Base-by-base conservation (phyloP, 2,888 invertebrate genomes). In the Lordiphosa andalusiaca region DNA sequence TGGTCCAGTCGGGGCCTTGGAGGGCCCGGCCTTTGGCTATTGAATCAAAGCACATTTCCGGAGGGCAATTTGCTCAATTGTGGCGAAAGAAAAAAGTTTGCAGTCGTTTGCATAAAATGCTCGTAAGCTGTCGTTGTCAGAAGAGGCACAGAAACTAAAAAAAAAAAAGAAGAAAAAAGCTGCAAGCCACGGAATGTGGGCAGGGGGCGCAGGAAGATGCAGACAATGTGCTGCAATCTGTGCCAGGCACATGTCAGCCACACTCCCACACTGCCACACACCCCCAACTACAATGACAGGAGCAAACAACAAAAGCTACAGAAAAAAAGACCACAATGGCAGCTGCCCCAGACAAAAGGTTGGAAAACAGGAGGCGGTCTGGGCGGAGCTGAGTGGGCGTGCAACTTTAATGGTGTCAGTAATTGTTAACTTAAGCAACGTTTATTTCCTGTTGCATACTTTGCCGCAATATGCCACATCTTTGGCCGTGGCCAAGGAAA, bases 371-470 rank as follows among this genome's bases (percentile, higher is more conserved):
- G 54, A 13, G 38, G 30, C 35, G 23, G 4, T 23, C 23, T 53
- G 23, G 50, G 49, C 13, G 62, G 47, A 49, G 2, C n/a, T n/a
- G n/a, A 25, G 37, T 39, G 53, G 60, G 69, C 42, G 69, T 51
- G 67, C 61, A 76, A 81, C 77, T 83, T 83, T 85, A 83, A 83
- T 85, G 85, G 85, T 85, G 83, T 83, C 85, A 83, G 85, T 85
- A 85, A 83, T 83, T 83, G 83, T 84, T 85, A 85, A 76, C 81
- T 84, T 69, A 77, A 83, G 73, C 77, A 77, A 85, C 83, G 73
- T 81, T 74, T 75, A 83, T 76, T 76, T 83, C 82, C 82, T 77
- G 67, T 75, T 67, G 76, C 83, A 75, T 75, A 83, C 77, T 83
- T 77, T 78, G 83, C 71, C 67, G 67, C 63, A 69, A 25, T 25